Evolutionary conservation across 1,140 invertebrate species (phyloP), one percentile per base, ranked within the genome.

Genomic region (Bombus sylvicola): DNA sequence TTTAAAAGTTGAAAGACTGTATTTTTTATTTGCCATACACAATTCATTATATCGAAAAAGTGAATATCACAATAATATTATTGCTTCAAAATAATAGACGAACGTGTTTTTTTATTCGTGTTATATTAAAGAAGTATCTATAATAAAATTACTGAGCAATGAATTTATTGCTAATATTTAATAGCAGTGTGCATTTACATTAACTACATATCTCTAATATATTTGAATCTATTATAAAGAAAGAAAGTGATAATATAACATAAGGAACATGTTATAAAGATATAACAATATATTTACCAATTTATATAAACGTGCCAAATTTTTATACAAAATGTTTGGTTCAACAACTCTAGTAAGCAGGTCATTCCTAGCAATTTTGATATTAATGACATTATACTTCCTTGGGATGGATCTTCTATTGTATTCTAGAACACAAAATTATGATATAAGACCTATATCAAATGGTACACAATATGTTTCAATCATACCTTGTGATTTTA

Each of bases 401-500:
- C 82, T 96, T 72, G 96, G 94, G 78, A 97, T 97, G 96, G 96
- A 97, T 90, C 92, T 96, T 74, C 93, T 96, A 79, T 91, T 97
- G 53, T 97, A 96, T 89, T 90, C 96, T 80, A 94, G 96, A 66
- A 95, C 97, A 88, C 96, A 96, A 88, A 94, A 96, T 88, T 97
- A 96, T 92, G 94, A 95, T 9, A 77, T 95, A 12, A 89, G 93
- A 66, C 91, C 88, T 69, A 81, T 72, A 4, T 62, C 75, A 12
- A 88, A 88, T 37, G 88, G 90, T 68, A 89, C 87, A 15, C 76
- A 2, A n/a, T 94, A 94, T 68, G 8, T 69, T 37, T 90, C 96
- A 2, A 97, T 96, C 96, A 91, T 97, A 53, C 95, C 96, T 9
- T 97, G 97, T 91, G 95, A 96, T 81, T 95, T 97, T 47, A 97